A percentile compares a stretch with the other conserved stretches of the same genome.
Evolutionary conservation across 1,140 invertebrate species (phyloP).

Genomic region (Cyrtorhinus lividipennis): DNA sequence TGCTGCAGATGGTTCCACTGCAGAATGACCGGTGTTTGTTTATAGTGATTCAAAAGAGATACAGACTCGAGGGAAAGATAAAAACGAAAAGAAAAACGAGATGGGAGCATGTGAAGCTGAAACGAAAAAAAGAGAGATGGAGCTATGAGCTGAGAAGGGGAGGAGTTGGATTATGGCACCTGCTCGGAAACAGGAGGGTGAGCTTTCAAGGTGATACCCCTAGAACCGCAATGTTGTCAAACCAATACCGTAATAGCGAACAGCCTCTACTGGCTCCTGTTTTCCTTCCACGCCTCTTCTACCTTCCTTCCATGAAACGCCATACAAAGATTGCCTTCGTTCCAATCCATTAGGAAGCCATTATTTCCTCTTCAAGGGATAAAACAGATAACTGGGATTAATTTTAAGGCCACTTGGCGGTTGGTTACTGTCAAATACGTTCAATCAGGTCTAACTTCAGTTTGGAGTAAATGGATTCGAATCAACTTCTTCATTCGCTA

Average conservation of each 20-base stretch:
- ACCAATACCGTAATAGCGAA: neutral
- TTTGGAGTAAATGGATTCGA: no score
- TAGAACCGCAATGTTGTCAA: neutral
- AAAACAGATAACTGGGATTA: no score
- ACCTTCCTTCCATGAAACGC: no score
- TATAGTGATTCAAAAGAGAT: conserved; percentile 19
- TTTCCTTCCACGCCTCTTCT: neutral
- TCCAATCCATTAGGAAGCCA: no score
- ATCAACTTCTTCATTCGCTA: no score
- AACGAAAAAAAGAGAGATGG: neutral
- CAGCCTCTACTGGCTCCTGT: neutral
- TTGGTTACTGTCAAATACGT: no score
- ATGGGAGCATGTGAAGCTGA: neutral
- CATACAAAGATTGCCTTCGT: no score
- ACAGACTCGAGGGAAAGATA: conserved; percentile 16
- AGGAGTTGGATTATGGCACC: neutral
- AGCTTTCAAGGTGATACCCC: neutral
- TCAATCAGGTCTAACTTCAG: no score
- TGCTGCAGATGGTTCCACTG: neutral
- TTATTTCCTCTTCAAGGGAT: no score
- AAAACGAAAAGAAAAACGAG: conserved; percentile 1
- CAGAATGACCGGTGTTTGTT: neutral
- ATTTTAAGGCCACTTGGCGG: no score
- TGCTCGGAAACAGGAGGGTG: neutral
- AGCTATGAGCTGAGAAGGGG: neutral